Percentiles rank a stretch among this genome's conserved stretches.
These are phyloP conservation scores for Pseudonaja textilis DNA, from an alignment of 2,113 vertebrate species.

Conservation along the genomic window DNA sequence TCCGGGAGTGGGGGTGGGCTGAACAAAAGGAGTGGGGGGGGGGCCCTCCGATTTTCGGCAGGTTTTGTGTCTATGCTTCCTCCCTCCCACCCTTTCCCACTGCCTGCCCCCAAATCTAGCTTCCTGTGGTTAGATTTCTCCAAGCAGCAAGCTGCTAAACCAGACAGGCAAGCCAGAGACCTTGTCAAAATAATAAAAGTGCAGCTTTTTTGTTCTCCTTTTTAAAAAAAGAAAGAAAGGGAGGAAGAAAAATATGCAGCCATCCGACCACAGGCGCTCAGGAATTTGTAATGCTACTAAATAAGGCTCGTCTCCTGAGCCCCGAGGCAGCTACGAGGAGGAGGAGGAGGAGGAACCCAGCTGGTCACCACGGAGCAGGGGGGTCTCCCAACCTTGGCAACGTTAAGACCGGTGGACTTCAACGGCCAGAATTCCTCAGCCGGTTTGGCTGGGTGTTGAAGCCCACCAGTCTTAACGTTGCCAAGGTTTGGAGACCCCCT, in stretches of 20 bases:
- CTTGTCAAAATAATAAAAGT: background rate
- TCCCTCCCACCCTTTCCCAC: background rate
- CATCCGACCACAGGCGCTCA: background rate
- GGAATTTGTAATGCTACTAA: constrained; percentile 1
- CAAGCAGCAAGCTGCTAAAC: background rate
- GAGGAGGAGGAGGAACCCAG: background rate
- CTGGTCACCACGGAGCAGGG: background rate
- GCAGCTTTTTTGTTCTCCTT: background rate
- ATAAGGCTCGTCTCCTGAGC: background rate
- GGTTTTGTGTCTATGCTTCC: background rate
- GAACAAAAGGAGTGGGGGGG: background rate
- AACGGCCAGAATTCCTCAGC: too few species aligned
- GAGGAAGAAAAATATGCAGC: background rate
- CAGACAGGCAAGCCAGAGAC: background rate
- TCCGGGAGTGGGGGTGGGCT: background rate
- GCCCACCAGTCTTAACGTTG: too few species aligned
- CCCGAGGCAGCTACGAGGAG: background rate
- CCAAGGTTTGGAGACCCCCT: too few species aligned
- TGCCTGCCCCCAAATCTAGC: background rate
- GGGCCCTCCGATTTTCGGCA: background rate
- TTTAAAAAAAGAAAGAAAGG: too few species aligned
- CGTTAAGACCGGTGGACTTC: too few species aligned
- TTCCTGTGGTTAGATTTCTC: background rate
- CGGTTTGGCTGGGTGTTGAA: too few species aligned
- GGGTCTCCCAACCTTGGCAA: too few species aligned